Evolutionary conservation across 2,113 vertebrate genomes (phyloP).

Genomic region (Coregonus clupeaformis): DNA sequence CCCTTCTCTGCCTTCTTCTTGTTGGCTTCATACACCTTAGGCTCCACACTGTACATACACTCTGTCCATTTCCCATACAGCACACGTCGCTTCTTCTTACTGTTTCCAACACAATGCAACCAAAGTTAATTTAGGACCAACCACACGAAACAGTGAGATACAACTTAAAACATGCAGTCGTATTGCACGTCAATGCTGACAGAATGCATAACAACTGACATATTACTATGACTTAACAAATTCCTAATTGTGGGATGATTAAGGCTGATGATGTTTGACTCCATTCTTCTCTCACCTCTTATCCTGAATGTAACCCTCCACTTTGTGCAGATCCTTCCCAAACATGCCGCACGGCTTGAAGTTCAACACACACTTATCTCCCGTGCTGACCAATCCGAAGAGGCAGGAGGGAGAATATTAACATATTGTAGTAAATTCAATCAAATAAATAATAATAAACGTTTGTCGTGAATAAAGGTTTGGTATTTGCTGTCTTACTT

Average conservation of each 20-base stretch:
- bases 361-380: constrained; percentile 90
- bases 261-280: not conserved
- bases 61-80: constrained; percentile 98
- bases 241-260: not conserved
- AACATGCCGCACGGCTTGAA: constrained; percentile 93
- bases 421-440: not conserved
- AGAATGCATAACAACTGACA: not conserved
- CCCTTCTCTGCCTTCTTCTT: constrained; percentile 85
- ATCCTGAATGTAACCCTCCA: constrained; percentile 93
- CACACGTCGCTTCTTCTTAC: constrained; percentile 88
- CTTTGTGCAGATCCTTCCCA: constrained; percentile 92
- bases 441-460: not conserved
- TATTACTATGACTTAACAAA: not conserved
- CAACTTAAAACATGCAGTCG: too few species aligned
- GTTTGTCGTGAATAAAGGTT: not conserved
- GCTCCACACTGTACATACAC: constrained; percentile 88
- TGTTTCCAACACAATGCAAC: constrained; percentile 47
- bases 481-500: constrained; percentile 70
- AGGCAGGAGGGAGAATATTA: constrained; percentile 10
- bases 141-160: not conserved
- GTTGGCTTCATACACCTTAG: constrained; percentile 77
- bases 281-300: constrained; percentile 78
- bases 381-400: constrained; percentile 76
- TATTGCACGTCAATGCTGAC: too few species aligned
- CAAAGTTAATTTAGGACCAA: not conserved